Percentiles rank a stretch among this genome's conserved stretches.
phyloP scores from a whole-genome alignment of 1,140 invertebrate genomes.

The Charaxes varanes region DNA sequence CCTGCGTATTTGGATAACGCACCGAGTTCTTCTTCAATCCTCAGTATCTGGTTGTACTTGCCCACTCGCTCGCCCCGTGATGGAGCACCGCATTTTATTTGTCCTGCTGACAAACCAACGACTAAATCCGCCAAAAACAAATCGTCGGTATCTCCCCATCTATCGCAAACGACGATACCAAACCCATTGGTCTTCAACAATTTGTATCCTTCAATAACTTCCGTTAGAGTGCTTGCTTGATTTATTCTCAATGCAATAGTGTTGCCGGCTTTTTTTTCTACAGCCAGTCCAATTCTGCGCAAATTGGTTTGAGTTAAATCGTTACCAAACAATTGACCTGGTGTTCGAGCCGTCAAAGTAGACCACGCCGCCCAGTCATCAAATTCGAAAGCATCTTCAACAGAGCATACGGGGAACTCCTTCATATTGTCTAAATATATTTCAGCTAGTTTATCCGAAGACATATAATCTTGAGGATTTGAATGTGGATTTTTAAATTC shows the following conservation, averaged over 20 bases:
- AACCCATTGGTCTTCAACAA: slow-evolving; percentile 93
- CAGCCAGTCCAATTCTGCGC: slow-evolving; percentile 91
- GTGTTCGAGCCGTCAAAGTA: slow-evolving; percentile 82
- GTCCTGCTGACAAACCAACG: slow-evolving; percentile 96
- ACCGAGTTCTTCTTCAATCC: slow-evolving; percentile 98
- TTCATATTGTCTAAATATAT: slow-evolving; percentile 93
- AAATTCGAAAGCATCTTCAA: slow-evolving; percentile 98
- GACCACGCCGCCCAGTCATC: slow-evolving; percentile 97
- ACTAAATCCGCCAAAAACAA: slow-evolving; percentile 98
- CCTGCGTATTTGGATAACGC: slow-evolving; percentile 92
- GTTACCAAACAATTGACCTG: slow-evolving; percentile 93
- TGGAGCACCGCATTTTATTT: slow-evolving; percentile 98
- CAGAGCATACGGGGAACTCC: slow-evolving; percentile 94
- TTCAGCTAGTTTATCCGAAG: slow-evolving; percentile 86
- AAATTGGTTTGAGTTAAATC: slow-evolving; percentile 92
- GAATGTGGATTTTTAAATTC: slow-evolving; percentile 97
- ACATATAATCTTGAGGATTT: slow-evolving; percentile 84
- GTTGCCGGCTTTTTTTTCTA: slow-evolving; percentile 97
- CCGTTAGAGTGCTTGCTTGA: slow-evolving; percentile 96
- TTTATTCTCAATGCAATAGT: slow-evolving; percentile 96
- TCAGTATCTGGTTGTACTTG: slow-evolving; percentile 98
- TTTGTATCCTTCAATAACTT: slow-evolving; percentile 94
- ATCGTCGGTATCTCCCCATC: slow-evolving; percentile 95
- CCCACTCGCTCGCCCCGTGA: slow-evolving; percentile 97
- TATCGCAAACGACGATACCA: slow-evolving; percentile 96